Percentiles rank a stretch among this genome's conserved stretches.
Evolutionary conservation across 2,113 vertebrate species (phyloP).

Genomic region (Nasalis larvatus): DNA sequence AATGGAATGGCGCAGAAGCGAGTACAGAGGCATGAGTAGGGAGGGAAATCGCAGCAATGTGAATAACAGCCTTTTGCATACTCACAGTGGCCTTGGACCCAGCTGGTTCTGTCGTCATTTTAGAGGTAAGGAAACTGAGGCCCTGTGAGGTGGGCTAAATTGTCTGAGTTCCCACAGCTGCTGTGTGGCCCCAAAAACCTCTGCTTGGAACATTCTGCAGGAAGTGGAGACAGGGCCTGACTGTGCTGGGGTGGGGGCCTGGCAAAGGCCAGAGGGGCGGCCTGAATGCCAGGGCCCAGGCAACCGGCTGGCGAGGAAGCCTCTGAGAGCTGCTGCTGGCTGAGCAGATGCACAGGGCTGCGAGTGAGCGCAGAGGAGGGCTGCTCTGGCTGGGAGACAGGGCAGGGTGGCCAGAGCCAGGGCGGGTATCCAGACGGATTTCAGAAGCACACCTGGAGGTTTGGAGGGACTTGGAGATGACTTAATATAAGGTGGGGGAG

Average conservation of each 20-base stretch:
- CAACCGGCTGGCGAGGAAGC: background rate
- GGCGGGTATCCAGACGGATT: background rate
- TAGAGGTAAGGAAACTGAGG: background rate
- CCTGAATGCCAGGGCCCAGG: too few relatives aligned
- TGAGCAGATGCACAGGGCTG: background rate
- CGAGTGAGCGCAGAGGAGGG: accelerated
- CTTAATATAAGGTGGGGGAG: background rate
- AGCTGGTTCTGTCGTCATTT: background rate
- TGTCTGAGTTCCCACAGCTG: background rate
- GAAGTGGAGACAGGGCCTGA: background rate
- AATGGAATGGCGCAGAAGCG: too few relatives aligned
- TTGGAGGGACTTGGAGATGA: background rate
- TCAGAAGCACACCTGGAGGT: background rate
- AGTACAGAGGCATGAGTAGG: accelerated
- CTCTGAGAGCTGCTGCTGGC: background rate
- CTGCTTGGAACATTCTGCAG: background rate
- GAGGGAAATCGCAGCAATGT: accelerated
- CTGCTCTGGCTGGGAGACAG: background rate
- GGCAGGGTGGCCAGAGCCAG: background rate
- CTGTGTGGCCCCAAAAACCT: background rate
- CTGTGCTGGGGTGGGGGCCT: background rate
- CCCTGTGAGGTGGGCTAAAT: too few relatives aligned
- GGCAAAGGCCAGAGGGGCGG: too few relatives aligned
- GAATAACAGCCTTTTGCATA: too few relatives aligned
- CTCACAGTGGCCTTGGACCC: accelerated